phyloP scores from a whole-genome alignment of 2,113 vertebrate species.

The Anser brachyrhynchus region DNA sequence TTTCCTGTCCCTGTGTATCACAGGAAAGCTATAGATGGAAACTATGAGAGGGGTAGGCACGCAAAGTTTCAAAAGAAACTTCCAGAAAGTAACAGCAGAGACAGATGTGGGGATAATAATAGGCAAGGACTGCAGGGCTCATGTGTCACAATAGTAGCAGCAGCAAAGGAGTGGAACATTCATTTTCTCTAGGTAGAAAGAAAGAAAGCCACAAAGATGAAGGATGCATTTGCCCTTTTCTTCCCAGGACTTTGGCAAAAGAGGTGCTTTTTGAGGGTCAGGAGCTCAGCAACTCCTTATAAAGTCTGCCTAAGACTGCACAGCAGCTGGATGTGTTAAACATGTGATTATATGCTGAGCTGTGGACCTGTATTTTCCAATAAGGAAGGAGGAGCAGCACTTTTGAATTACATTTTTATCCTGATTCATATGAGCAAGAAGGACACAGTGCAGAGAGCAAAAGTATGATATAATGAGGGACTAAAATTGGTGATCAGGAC shows the following conservation, averaged over 20 bases:
- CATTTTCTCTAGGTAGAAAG: not conserved
- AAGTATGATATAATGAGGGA: not conserved
- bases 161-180: not conserved
- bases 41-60: not conserved
- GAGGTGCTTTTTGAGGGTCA: not conserved
- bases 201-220: fast-evolving
- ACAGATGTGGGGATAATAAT: not conserved
- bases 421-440: not conserved
- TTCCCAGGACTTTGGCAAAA: not conserved
- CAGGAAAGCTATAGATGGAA: not conserved
- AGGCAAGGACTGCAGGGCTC: not conserved
- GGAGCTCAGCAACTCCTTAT: not conserved
- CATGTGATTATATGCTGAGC: not conserved
- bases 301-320: not conserved
- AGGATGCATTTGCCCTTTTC: not conserved
- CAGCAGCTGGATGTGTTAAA: not conserved
- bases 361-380: not conserved
- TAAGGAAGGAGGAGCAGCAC: not conserved
- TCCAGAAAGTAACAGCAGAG: not conserved
- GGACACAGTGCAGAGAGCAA: not conserved
- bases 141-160: not conserved
- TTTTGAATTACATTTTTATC: not conserved
- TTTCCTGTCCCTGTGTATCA: not conserved
- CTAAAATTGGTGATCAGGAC: not conserved
- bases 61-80: not conserved